These are phyloP conservation scores for Eilema sororculum DNA, from an alignment of 2,888 invertebrate genomes.

Conservation along the genomic window DNA sequence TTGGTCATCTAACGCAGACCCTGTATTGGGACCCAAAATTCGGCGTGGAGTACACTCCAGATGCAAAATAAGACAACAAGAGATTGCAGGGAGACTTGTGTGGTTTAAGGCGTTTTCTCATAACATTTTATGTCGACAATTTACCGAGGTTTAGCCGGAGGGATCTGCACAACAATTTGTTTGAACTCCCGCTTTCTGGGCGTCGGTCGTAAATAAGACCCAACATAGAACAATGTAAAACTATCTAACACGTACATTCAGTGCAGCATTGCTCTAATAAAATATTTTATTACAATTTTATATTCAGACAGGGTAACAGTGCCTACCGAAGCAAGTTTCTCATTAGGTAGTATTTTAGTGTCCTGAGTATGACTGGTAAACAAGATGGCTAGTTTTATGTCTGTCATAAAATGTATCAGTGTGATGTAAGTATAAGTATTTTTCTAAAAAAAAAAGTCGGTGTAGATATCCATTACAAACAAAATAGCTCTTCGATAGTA, in stretches of 20 bases:
- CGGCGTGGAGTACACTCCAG: slow-evolving; percentile 59
- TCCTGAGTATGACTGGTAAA: slow-evolving; percentile 22
- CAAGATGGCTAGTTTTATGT: slow-evolving; percentile 35
- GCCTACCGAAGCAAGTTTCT: slow-evolving; percentile 44
- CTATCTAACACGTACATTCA: slow-evolving; percentile 50
- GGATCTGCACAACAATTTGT: slow-evolving; percentile 71
- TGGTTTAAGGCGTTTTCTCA: slow-evolving; percentile 72
- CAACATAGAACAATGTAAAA: slow-evolving; percentile 56
- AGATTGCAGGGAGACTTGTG: slow-evolving; percentile 67
- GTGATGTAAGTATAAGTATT: slow-evolving; percentile 5
- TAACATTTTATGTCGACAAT: slow-evolving; percentile 78
- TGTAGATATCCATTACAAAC: too few relatives aligned
- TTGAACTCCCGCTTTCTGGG: slow-evolving; percentile 63
- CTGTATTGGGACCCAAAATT: slow-evolving; percentile 51
- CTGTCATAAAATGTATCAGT: slow-evolving; percentile 39
- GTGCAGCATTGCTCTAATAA: slow-evolving; percentile 53
- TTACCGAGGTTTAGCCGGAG: slow-evolving; percentile 71
- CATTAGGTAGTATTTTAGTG: slow-evolving; percentile 45
- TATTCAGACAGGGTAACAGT: slow-evolving; percentile 45
- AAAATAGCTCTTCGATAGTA: neutral
- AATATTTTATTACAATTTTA: slow-evolving; percentile 57
- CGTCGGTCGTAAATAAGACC: slow-evolving; percentile 63
- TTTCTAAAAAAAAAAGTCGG: neutral
- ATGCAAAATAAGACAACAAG: slow-evolving; percentile 70
- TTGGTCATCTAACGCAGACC: slow-evolving; percentile 58